phyloP scores from a whole-genome alignment of 2,888 invertebrate species.

The Pachymerium ferrugineum region DNA sequence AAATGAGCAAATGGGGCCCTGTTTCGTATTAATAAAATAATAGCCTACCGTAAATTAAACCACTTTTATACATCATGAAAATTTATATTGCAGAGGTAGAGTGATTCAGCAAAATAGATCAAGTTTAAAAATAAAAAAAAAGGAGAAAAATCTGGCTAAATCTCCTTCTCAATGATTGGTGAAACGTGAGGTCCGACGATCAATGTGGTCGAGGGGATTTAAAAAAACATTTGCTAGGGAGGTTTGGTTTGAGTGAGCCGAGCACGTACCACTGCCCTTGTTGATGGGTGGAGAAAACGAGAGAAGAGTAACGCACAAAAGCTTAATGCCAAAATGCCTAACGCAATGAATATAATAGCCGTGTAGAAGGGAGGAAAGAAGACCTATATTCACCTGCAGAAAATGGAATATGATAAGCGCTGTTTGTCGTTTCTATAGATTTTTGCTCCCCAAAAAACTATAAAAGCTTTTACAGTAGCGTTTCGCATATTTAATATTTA shows the following conservation, averaged over 20 bases:
- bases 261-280: constrained; percentile 15
- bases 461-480: too few species aligned
- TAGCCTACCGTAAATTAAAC: too few species aligned
- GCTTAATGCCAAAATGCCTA: constrained; percentile 1
- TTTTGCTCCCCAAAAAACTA: too few species aligned
- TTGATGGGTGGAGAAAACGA: not conserved
- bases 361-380: not conserved
- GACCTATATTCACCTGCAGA: too few species aligned
- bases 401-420: too few species aligned
- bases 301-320: not conserved
- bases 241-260: constrained; percentile 21
- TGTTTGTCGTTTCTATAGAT: too few species aligned
- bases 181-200: constrained; percentile 21
- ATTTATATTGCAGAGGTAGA: not conserved
- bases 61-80: too few species aligned
- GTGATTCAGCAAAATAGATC: not conserved
- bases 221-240: constrained; percentile 10
- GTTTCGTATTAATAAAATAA: not conserved
- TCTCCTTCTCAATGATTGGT: constrained; percentile 15
- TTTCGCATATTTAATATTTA: too few species aligned
- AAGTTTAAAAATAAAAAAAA: not conserved
- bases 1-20: not conserved
- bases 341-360: not conserved
- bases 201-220: constrained; percentile 18
- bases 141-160: constrained; percentile 11